Percentiles rank a stretch among this genome's conserved stretches.
Evolutionary conservation across 2,797 vertebrate genomes (phyloP).

Genomic region (Lacerta bilineata): DNA sequence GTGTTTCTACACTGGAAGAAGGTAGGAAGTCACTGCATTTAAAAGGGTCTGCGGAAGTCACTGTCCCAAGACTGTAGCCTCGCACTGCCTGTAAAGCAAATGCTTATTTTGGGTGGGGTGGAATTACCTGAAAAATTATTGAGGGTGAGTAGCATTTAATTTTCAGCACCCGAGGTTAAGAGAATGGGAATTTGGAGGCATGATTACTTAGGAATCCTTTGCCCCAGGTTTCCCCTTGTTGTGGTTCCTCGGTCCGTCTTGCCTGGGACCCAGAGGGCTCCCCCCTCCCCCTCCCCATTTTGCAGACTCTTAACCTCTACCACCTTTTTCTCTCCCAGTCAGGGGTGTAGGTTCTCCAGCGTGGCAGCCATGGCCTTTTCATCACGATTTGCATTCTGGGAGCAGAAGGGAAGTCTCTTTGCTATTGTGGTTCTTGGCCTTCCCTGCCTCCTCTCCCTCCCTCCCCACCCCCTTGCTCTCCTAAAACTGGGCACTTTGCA

Average conservation of each 20-base stretch:
- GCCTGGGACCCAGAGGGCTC: too few species aligned
- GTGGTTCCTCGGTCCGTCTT: neutral
- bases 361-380: constrained; percentile 93
- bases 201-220: neutral
- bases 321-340: constrained; percentile 62
- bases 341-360: constrained; percentile 70
- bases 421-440: constrained; percentile 76
- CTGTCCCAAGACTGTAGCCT: neutral
- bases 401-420: constrained; percentile 96
- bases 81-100: constrained; percentile 37
- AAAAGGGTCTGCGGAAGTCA: neutral
- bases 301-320: neutral
- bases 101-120: neutral
- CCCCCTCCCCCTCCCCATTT: neutral
- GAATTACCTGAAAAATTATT: neutral
- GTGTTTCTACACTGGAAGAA: too few species aligned
- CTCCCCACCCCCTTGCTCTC: neutral
- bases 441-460: constrained; percentile 60
- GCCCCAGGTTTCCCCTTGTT: neutral
- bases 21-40: neutral
- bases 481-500: neutral
- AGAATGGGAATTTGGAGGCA: neutral
- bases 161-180: neutral
- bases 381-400: constrained; percentile 98
- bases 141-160: neutral